Percentiles rank a stretch among this genome's conserved stretches.
Evolutionary conservation across 2,888 invertebrate genomes (phyloP).

Genomic region (Plagodis dolabraria): DNA sequence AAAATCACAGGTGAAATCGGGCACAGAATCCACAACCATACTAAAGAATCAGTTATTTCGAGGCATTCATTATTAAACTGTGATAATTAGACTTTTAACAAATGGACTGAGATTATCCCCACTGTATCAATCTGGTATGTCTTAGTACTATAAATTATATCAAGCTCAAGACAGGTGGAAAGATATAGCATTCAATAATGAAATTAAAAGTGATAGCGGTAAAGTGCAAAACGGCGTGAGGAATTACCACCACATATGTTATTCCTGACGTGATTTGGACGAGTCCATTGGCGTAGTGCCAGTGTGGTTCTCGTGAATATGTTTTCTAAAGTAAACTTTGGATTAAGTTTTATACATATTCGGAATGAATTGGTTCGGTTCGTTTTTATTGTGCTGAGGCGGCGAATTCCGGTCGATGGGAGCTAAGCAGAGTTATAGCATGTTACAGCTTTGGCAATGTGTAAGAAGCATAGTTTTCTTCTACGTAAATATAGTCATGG

Average conservation of each 20-base stretch:
- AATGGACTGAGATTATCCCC: constrained; percentile 18
- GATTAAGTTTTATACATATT: constrained; percentile 42
- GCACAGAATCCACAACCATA: neutral
- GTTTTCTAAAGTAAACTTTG: constrained; percentile 39
- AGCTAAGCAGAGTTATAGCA: constrained; percentile 43
- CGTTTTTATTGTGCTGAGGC: constrained; percentile 41
- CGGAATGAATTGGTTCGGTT: constrained; percentile 42
- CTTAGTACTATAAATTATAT: constrained; percentile 14
- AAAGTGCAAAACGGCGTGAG: constrained; percentile 21
- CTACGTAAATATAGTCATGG: too few species aligned
- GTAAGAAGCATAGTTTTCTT: too few species aligned
- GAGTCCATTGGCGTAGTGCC: constrained; percentile 45
- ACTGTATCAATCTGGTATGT: constrained; percentile 13
- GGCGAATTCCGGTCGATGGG: constrained; percentile 33
- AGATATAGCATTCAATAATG: constrained; percentile 12
- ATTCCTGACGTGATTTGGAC: constrained; percentile 25
- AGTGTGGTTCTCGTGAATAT: constrained; percentile 48
- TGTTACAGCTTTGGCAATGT: neutral
- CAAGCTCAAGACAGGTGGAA: constrained; percentile 6
- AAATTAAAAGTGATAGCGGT: constrained; percentile 7
- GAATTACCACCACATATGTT: constrained; percentile 10
- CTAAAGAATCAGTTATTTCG: constrained; percentile 10
- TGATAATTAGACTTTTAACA: constrained; percentile 21
- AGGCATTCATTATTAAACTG: constrained; percentile 14
- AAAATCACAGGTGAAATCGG: neutral